Base-by-base conservation (phyloP, 2,888 invertebrate species). In the Drosophila kuntzei region DNA sequence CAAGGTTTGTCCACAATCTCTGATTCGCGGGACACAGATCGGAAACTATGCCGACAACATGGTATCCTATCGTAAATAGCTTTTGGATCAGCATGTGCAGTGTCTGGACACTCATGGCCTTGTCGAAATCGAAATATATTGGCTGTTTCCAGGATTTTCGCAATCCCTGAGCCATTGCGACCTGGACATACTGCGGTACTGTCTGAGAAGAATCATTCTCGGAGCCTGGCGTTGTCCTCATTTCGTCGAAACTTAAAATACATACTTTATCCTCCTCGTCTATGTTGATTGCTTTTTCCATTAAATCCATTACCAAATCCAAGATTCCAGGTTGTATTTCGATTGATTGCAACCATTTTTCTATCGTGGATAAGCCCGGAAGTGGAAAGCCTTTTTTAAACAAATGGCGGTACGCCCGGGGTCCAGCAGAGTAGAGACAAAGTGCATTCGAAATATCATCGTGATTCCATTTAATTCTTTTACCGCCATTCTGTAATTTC, bases 21-120 rank as follows among this genome's bases (percentile, higher is more conserved):
- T 27, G 44, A 9, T 44, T 44, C 0, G 14, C 14, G 1, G 44
- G 44, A 27, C 44, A 25, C 27, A 44, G 4, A 14, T 44, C 44
- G 14, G 44, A 44, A 14, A 44, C 44, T 14, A 44, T 44, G 25
- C 44, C 44, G 14, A 44, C 44, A 4, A 44, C 44, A 44, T 27
- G 11, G 9, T 44, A 44, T 2, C 44, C 44, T 9, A 44, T 44
- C 11, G 44, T 44, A 25, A 27, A 44, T 8, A 44, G 44, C 44
- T 44, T 44, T 9, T 44, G 25, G 25, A 44, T 27, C 3, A 44
- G 27, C 44, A 27, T 44, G 5, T 44, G 44, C 11, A 44, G 25
- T 9, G 44, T 44, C 2, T 11, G 27, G 1, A 44, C 25, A 11
- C 25, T 44, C 44, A 44, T 44, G 14, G 44, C 14, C 27, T 44